phyloP scores from a whole-genome alignment of 2,797 vertebrate genomes.

The Rhyacichthys aspro region DNA sequence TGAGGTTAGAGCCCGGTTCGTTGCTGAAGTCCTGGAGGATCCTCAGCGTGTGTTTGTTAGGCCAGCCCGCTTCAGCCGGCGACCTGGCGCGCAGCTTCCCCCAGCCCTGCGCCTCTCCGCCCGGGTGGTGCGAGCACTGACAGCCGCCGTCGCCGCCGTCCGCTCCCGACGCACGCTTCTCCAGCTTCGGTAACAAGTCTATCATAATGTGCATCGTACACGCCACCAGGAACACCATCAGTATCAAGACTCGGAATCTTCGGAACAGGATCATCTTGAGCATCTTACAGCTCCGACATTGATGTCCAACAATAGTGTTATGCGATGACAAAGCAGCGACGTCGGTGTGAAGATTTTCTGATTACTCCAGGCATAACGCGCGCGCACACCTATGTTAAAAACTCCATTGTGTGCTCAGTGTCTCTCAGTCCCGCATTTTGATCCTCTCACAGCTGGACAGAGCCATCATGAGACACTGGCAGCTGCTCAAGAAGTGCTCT shows the following conservation, averaged over 20 bases:
- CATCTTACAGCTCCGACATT: constrained; percentile 53
- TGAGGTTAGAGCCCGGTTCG: constrained; percentile 90
- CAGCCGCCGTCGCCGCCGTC: constrained; percentile 80
- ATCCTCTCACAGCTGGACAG: constrained; percentile 55
- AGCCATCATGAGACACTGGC: constrained; percentile 42
- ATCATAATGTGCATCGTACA: constrained; percentile 97
- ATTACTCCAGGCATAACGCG: constrained; percentile 51
- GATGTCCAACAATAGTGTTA: constrained; percentile 46
- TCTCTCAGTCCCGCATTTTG: constrained; percentile 33
- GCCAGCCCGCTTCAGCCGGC: constrained; percentile 85
- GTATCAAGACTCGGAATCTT: constrained; percentile 90
- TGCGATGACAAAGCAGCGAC: constrained; percentile 54
- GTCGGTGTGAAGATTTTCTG: constrained; percentile 44
- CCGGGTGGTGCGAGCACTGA: constrained; percentile 84
- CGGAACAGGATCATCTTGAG: constrained; percentile 91
- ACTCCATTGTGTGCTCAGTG: constrained; percentile 48
- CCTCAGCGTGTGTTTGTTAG: constrained; percentile 92
- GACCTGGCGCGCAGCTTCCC: constrained; percentile 75
- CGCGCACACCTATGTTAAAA: constrained; percentile 32
- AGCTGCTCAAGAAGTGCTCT: constrained; percentile 35
- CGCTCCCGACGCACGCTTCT: constrained; percentile 81
- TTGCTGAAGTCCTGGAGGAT: constrained; percentile 95
- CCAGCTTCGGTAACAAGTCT: constrained; percentile 91
- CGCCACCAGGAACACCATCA: constrained; percentile 90
- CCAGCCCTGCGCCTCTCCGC: constrained; percentile 81